Conservation (phyloP, 2,113 vertebrate species). For the Phrynocephalus versicolor region DNA sequence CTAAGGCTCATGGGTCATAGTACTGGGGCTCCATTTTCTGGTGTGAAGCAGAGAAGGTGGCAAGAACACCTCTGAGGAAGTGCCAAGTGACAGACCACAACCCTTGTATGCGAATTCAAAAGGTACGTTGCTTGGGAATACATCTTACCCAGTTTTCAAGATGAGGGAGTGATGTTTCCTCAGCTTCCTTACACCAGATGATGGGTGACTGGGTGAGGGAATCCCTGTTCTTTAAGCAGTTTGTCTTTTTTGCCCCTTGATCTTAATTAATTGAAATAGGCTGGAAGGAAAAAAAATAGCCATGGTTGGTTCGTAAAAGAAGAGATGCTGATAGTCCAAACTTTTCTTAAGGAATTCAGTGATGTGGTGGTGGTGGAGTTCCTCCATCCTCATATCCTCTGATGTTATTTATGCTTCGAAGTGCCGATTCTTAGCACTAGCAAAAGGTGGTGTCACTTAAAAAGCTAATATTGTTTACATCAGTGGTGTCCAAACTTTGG, state of each 20-base stretch:
- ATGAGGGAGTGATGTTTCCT: too few species aligned
- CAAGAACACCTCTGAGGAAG: not conserved
- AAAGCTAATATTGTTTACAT: too few species aligned
- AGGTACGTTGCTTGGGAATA: not conserved
- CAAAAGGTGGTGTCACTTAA: too few species aligned
- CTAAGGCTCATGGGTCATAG: too few species aligned
- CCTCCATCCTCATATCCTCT: too few species aligned
- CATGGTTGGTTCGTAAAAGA: too few species aligned
- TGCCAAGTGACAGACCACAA: not conserved
- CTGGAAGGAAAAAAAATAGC: not conserved
- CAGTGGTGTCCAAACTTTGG: too few species aligned
- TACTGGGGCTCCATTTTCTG: not conserved
- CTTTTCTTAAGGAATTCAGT: too few species aligned
- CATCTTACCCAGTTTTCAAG: not conserved
- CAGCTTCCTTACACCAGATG: not conserved
- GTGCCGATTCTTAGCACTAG: too few species aligned
- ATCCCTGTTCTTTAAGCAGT: not conserved
- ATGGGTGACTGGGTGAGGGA: not conserved
- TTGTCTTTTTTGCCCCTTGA: not conserved
- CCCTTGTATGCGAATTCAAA: not conserved
- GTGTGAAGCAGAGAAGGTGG: not conserved
- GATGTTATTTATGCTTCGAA: too few species aligned
- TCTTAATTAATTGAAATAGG: not conserved
- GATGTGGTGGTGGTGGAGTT: too few species aligned
- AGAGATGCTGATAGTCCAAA: too few species aligned